Conservation (phyloP, 2,113 vertebrate species). For the Lagenorhynchus albirostris region DNA sequence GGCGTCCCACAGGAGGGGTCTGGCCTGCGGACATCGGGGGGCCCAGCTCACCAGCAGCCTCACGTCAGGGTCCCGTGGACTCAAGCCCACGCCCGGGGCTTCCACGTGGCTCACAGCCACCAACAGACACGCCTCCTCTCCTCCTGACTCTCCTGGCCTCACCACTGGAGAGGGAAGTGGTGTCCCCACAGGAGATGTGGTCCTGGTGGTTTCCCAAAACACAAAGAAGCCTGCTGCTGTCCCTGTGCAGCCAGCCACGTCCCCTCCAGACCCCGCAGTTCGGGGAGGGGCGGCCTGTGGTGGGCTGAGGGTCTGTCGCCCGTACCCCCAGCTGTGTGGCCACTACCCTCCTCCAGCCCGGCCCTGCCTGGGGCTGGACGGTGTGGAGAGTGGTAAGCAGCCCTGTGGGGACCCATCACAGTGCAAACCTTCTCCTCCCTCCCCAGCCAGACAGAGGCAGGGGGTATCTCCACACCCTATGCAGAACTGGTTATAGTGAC, state of each 20-base stretch:
- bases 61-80: accelerated
- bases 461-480: accelerated
- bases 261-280: background rate
- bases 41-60: background rate
- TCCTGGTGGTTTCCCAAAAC: background rate
- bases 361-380: background rate
- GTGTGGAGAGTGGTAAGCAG: background rate
- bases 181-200: accelerated
- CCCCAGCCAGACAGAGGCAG: background rate
- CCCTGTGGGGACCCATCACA: accelerated
- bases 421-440: background rate
- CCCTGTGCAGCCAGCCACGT: accelerated
- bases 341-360: accelerated
- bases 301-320: background rate
- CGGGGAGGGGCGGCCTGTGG: accelerated
- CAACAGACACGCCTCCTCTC: accelerated
- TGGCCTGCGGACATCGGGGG: accelerated
- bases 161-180: background rate
- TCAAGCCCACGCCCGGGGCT: accelerated
- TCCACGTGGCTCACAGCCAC: accelerated
- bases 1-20: too few species aligned
- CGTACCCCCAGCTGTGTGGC: accelerated
- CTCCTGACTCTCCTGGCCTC: accelerated
- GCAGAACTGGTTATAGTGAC: background rate
- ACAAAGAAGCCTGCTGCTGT: accelerated